Evolutionary conservation across 2,797 vertebrate genomes (phyloP), one percentile per base, ranked within the genome.

Genomic region (Alosa sapidissima): DNA sequence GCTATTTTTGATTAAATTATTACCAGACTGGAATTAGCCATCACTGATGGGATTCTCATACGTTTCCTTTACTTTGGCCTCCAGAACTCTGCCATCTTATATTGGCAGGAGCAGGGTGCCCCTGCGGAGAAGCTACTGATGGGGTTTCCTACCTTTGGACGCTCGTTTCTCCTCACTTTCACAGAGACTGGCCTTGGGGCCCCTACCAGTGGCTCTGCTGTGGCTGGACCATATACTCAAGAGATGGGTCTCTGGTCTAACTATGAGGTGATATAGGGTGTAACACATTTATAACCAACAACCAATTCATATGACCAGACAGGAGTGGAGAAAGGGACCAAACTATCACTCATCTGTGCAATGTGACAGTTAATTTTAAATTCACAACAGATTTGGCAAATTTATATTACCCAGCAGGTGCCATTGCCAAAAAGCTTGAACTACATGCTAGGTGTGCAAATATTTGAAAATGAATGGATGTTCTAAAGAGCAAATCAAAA

Each of bases 61-160:
- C 45, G 36, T 88, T 55, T 58, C 28, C 65, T 48, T 81, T 82
- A 52, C 0, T 47, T 45, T 36, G 60, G 62, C 87, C 82, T 86
- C 62, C 54, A 96, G 95, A 94, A 95, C 85, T 95, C 51, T 85
- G 94, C 95, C 78, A 96, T 97, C 94, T 95, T 87, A 75, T 96
- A 96, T 87, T 97, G 96, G 97, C 92, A 89, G 60, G 84, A 89
- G 45, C 86, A 84, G 2, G 92, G 92, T 49, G 92, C 88, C 1
- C 94, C 95, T 14, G 81, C 92, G 13, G 91, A 92, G 81, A 96
- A 96, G 88, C 88, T 96, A 52, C 81, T 96, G 75, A 91, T 96
- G 90, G 95, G 96, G 24, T 94, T 94, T 60, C 86, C 94, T 72
- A 87, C 85, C 8, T 93, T 95, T 45, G 95, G 95, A 24, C 92